Evolutionary conservation across 2,888 invertebrate species (phyloP), one percentile per base, ranked within the genome.

Genomic region (Leptogaster cylindrica): DNA sequence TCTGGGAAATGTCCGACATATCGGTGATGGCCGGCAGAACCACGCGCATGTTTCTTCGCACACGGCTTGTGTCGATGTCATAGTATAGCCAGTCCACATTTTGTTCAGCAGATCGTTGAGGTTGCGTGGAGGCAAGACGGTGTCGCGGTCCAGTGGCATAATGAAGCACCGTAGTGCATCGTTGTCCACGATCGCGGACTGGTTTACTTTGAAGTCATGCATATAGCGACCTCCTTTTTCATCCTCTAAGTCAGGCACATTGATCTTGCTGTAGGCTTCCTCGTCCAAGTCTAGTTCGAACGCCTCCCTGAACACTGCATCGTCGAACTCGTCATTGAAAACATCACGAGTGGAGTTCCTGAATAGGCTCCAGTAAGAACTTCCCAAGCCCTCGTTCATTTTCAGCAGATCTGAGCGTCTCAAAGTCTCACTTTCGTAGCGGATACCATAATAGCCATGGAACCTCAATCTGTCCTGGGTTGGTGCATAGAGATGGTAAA

Each of bases 141-240:
- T 82, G 28, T 85, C 84, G 27, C 90, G 87, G 82, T 96, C 91
- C 76, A 97, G 82, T 0, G 92, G 90, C 92, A 95, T 93, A 14
- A 94, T 87, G 82, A 95, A 97, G 83, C 97, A 97, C 25, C 92
- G 88, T 63, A 83, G 82, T 33, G 86, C 85, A 68, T 87, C 87
- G 12, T 85, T 81, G 81, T 95, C 94, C 68, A 93, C 87, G 70
- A 95, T 94, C 76, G 88, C 88, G 31, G 89, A 87, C 63, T 84
- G 80, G 73, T 89, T 89, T 73, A 87, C 86, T 72, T 88, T 89
- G 79, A 97, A 97, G 81, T 97, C 96, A 75, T 97, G 97, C 74
- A 97, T 89, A 77, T 96, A 95, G 71, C 92, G 87, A 65, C 95
- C 93, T 48, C 86, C 86, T 31, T 90, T 87, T 1, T 93, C 93